Evolutionary conservation across 2,113 vertebrate species (phyloP).

Genomic region (Tetraodon nigroviridis): DNA sequence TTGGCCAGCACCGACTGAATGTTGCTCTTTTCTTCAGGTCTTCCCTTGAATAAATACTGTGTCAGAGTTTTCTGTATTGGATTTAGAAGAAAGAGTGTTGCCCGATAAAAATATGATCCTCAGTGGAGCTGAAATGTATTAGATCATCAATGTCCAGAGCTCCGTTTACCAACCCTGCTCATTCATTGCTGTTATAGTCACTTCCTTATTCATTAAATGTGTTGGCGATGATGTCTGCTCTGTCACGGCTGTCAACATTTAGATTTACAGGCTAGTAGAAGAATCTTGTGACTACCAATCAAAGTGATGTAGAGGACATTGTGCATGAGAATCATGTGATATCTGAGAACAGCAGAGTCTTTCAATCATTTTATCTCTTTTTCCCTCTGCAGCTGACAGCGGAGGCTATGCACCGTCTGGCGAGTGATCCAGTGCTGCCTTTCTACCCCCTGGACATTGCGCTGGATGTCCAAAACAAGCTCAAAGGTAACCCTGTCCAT

Average conservation of each 20-base stretch:
- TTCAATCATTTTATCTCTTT: slow-evolving; percentile 6
- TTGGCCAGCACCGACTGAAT: no score
- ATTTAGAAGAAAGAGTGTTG: background rate
- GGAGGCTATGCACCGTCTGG: slow-evolving; percentile 85
- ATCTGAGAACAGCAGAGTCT: background rate
- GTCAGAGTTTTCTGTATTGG: no score
- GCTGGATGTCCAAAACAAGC: slow-evolving; percentile 87
- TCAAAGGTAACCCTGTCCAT: slow-evolving; percentile 79
- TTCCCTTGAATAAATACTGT: no score
- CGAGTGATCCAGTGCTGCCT: slow-evolving; percentile 84
- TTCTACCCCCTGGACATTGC: slow-evolving; percentile 89
- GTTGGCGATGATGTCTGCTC: background rate
- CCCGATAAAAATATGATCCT: no score
- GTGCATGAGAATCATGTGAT: background rate
- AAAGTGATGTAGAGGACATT: no score
- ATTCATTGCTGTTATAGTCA: no score
- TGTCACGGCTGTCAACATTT: slow-evolving; percentile 1
- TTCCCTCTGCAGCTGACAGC: slow-evolving; percentile 84
- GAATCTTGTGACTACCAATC: no score
- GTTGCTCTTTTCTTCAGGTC: no score
- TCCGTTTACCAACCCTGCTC: background rate
- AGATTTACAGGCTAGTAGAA: no score
- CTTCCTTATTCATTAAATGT: no score
- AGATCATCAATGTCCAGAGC: background rate
- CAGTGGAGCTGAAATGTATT: no score